Evolutionary conservation across 2,888 invertebrate species (phyloP), one percentile per base, ranked within the genome.

Genomic region (Plemyria rubiginata): DNA sequence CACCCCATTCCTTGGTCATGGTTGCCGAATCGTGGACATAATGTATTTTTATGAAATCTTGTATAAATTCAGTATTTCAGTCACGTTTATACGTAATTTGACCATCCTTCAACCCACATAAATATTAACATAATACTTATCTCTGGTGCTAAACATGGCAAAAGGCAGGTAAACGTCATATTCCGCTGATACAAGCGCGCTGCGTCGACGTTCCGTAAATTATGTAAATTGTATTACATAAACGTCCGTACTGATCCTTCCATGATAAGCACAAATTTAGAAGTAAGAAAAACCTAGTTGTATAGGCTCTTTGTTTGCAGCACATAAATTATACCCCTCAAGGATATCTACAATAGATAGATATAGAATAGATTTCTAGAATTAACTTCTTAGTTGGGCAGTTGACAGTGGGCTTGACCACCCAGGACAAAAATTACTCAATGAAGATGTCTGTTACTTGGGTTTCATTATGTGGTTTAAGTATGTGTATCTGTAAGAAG

Each of bases 141-240:
- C 32, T 54, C 43, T 13, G 38, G 6, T 36, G 54, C 36, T 54
- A 51, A 54, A 49, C 54, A 22, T 54, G 45, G 43, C 46, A 58
- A 59, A 65, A 51, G 54, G 48, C 55, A 55, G 56, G 40, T 54
- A 46, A 59, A 58, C 49, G 54, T 65, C 56, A 59, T 61, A 67
- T 55, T 60, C 63, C 48, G 55, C 50, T 50, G 60, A 57, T 64
- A 67, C 61, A 57, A 64, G 63, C 56, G 51, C 61, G 62, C 36
- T 48, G 58, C 57, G 64, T 50, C 41, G 53, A 68, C 60, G 69
- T 52, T 63, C 55, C 38, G 46, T 55, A 59, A 65, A 75, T 77
- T 79, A 80, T 79, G 80, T 72, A 78, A 78, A 80, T 80, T 65
- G 64, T 62, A 76, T 80, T 79, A 79, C 74, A 71, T 72, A 64